A percentile compares a stretch with the other conserved stretches of the same genome.
Conservation (phyloP, 1,140 invertebrate species). For the Eulimnadia texana region DNA sequence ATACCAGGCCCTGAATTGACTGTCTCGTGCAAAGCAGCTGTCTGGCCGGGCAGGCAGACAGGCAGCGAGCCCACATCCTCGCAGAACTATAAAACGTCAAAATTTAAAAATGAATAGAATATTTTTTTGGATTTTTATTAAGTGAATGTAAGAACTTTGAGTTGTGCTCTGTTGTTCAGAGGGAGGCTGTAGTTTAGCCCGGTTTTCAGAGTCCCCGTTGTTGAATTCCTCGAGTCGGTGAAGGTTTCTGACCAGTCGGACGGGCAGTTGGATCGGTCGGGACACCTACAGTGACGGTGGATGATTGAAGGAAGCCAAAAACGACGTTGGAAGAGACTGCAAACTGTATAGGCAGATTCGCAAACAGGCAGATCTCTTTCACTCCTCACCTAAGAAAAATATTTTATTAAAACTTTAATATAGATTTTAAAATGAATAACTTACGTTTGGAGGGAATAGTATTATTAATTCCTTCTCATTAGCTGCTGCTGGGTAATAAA, state of each 20-base stretch:
- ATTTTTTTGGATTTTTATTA: background rate
- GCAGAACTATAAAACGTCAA: slow-evolving; percentile 21
- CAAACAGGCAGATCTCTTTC: slow-evolving; percentile 38
- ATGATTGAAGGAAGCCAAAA: slow-evolving; percentile 36
- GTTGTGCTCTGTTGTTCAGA: slow-evolving; percentile 35
- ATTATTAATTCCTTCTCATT: background rate
- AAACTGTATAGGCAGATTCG: slow-evolving; percentile 28
- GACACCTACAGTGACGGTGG: slow-evolving; percentile 38
- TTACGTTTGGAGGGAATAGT: background rate
- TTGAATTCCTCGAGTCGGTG: slow-evolving; percentile 15
- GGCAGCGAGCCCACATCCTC: slow-evolving; percentile 18
- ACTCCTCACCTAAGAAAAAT: slow-evolving; percentile 36
- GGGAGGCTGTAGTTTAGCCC: slow-evolving; percentile 28
- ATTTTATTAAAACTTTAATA: slow-evolving; percentile 16
- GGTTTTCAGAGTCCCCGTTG: slow-evolving; percentile 10
- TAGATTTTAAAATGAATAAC: background rate
- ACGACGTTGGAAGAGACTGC: slow-evolving; percentile 36
- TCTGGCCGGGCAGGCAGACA: slow-evolving; percentile 17
- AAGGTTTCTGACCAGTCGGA: slow-evolving; percentile 27
- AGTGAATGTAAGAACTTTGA: slow-evolving; percentile 30
- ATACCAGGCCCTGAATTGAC: background rate
- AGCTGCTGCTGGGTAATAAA: too few relatives aligned
- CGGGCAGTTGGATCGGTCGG: slow-evolving; percentile 37
- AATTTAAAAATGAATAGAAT: slow-evolving; percentile 4
- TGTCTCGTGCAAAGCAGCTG: slow-evolving; percentile 4